Evolutionary conservation across 2,113 vertebrate species (phyloP), one percentile per base, ranked within the genome.

Genomic region (Oophaga pumilio): DNA sequence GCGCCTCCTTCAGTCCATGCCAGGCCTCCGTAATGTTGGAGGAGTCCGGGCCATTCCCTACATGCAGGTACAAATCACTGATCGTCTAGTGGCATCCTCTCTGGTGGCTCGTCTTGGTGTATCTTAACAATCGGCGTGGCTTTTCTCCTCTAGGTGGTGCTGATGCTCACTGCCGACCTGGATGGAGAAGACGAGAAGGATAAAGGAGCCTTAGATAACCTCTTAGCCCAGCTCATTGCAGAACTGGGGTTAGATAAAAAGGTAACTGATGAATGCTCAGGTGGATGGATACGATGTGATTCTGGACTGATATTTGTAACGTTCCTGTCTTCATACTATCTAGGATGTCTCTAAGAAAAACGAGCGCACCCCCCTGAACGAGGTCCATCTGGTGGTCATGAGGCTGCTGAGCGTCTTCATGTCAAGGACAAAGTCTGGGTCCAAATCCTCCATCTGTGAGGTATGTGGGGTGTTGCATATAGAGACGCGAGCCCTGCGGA

Each of bases 161-260:
- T 99, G 86, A 99, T 99, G 98, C 94, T 99, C 83, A 99, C 98
- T 28, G 97, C 98, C 85, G 98, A 99, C 91, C 93, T 99, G 49
- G 98, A 99, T 90, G 97, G 98, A 15, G 98, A 99, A 73, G 98
- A 99, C 82, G 98, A 99, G 91, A 99, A 99, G 90, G 98, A 99
- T 90, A 99, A 99, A 89, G 98, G 98, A 0, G 98, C 98, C 74
- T 92, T 99, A 79, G 98, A 99, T 90, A 98, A 99, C 87, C 95
- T 99, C 0, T 95, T 99, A 1, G 95, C 97, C 57, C 98, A 97
- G 81, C 96, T 99, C 76, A 99, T 99, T 85, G 96, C 97, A 2
- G 98, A 99, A 62, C 94, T 99, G 50, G 94, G 96, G 90, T 97
- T 99, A 95, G 96, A 99, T 92, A 99, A 98, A 91, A 99, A 98